These are phyloP conservation scores for Ranitomeya imitator DNA, from an alignment of 2,113 vertebrate species.

Conservation along the genomic window DNA sequence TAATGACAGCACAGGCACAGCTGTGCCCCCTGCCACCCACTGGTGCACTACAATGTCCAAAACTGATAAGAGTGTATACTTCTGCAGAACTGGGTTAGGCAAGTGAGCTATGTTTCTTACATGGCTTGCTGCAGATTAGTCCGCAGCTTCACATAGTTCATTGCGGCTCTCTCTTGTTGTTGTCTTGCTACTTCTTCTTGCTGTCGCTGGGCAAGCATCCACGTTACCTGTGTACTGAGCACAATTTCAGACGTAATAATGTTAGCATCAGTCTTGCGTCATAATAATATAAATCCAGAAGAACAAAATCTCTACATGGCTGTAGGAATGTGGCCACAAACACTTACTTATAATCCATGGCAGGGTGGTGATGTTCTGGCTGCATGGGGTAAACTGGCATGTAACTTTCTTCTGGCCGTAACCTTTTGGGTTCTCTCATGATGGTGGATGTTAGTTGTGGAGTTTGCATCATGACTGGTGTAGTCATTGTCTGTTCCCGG, in stretches of 20 bases:
- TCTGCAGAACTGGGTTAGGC: no score
- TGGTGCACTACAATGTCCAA: no score
- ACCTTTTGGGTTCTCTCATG: conserved; percentile 93
- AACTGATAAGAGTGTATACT: no score
- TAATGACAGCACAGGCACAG: no score
- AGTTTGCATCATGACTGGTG: conserved; percentile 93
- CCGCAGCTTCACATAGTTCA: conserved; percentile 98
- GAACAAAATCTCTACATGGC: neutral
- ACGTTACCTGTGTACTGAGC: conserved; percentile 96
- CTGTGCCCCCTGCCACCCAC: no score
- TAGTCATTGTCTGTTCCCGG: conserved; percentile 89
- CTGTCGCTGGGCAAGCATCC: conserved; percentile 98
- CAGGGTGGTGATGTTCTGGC: conserved; percentile 89
- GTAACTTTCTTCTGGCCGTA: conserved; percentile 88
- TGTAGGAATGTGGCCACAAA: neutral
- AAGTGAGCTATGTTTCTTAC: conserved; percentile 73
- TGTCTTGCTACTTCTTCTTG: conserved; percentile 89
- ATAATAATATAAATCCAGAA: neutral
- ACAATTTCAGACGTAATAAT: neutral
- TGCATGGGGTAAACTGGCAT: conserved; percentile 94
- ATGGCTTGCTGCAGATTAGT: conserved; percentile 98
- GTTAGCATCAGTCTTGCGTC: neutral
- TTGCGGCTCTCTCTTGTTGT: conserved; percentile 93
- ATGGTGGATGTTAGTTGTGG: conserved; percentile 95
- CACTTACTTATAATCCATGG: conserved; percentile 97